These are phyloP conservation scores for Sarcophaga subvicina DNA, from an alignment of 2,888 invertebrate genomes.

Conservation along the genomic window DNA sequence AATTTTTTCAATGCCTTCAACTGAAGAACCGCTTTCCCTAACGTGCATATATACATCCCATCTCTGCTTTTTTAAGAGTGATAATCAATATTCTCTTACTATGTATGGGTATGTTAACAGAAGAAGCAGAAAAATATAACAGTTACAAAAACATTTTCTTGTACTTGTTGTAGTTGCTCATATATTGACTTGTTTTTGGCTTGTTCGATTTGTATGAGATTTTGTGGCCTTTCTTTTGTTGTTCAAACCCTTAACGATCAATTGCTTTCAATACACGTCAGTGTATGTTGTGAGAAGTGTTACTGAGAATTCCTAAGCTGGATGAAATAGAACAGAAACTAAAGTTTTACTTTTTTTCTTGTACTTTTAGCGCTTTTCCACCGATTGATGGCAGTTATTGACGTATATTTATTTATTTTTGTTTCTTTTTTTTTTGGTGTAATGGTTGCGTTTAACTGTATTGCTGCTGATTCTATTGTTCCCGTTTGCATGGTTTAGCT, in stretches of 20 bases:
- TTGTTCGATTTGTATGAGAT: neutral
- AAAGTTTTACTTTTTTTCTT: constrained; percentile 51
- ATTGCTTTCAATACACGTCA: neutral
- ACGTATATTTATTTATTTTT: constrained; percentile 16
- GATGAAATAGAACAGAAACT: constrained; percentile 36
- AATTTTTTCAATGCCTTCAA: too few relatives aligned
- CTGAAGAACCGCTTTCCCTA: too few relatives aligned
- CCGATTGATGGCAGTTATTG: constrained; percentile 52
- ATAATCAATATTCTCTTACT: too few relatives aligned
- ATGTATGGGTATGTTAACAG: too few relatives aligned
- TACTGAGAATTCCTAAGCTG: constrained; percentile 20
- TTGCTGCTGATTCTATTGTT: constrained; percentile 15
- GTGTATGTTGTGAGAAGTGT: neutral
- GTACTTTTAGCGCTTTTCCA: constrained; percentile 63
- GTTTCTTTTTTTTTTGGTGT: constrained; percentile 25
- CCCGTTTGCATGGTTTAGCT: neutral
- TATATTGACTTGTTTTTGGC: neutral
- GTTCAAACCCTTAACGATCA: neutral
- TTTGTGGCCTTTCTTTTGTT: neutral
- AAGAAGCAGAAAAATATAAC: too few relatives aligned
- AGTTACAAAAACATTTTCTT: neutral
- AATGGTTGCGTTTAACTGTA: constrained; percentile 36
- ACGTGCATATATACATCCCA: too few relatives aligned
- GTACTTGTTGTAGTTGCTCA: neutral
- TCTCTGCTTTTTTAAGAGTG: too few relatives aligned